Conservation (phyloP, 1,140 invertebrate genomes). For the Nebria ingens region DNA sequence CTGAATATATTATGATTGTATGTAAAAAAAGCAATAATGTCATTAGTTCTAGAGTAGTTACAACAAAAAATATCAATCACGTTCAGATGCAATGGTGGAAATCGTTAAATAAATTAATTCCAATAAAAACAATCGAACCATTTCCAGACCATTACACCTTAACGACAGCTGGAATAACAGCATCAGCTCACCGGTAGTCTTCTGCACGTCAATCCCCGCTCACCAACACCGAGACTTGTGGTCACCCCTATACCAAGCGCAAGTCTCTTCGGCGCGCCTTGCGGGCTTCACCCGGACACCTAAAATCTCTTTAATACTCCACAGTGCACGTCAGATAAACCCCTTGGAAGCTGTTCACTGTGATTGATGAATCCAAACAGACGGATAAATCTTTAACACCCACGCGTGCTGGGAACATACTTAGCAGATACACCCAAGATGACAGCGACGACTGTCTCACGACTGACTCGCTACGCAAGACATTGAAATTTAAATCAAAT, state of each 20-base stretch:
- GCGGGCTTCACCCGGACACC: not conserved
- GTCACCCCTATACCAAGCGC: too few species aligned
- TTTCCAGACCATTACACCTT: conserved; percentile 2
- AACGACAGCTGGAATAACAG: conserved; percentile 7
- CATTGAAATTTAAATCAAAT: not conserved
- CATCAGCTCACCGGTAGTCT: not conserved
- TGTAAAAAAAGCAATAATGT: too few species aligned
- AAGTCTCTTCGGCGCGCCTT: too few species aligned
- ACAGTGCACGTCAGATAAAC: conserved; percentile 1
- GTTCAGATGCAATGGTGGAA: too few species aligned
- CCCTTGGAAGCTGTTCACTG: conserved; percentile 4
- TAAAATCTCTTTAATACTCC: conserved; percentile 8
- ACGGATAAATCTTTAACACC: conserved; percentile 7
- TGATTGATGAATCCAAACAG: conserved; percentile 9
- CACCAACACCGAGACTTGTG: not conserved
- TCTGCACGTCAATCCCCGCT: not conserved
- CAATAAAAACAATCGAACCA: conserved; percentile 1
- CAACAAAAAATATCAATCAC: too few species aligned
- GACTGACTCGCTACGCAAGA: not conserved
- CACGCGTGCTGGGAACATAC: not conserved
- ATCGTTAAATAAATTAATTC: conserved; percentile 7
- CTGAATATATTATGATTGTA: too few species aligned
- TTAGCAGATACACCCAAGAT: not conserved
- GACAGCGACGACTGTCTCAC: not conserved
- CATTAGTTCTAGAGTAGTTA: too few species aligned